These are phyloP conservation scores for Biston betularia DNA, from an alignment of 2,888 invertebrate genomes.

Conservation along the genomic window DNA sequence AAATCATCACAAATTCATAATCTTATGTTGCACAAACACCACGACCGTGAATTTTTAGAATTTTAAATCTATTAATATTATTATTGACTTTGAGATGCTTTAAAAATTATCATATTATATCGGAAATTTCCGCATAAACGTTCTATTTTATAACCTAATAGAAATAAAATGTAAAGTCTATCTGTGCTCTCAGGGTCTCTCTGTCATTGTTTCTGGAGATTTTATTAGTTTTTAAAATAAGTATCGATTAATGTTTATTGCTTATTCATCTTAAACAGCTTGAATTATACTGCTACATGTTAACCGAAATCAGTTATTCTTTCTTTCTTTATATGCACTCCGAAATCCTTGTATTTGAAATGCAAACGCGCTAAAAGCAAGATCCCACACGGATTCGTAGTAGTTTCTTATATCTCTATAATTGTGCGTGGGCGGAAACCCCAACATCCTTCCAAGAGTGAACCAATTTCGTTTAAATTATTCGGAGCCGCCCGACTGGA, in stretches of 20 bases:
- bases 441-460: conserved; percentile 20
- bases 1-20: conserved; percentile 28
- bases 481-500: conserved; percentile 64
- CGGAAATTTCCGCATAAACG: conserved; percentile 55
- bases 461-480: conserved; percentile 34
- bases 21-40: conserved; percentile 50
- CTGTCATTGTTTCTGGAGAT: conserved; percentile 24
- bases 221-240: not conserved
- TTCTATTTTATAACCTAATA: conserved; percentile 38
- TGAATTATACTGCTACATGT: not conserved
- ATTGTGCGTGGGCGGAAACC: conserved; percentile 11
- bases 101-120: conserved; percentile 51
- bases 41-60: conserved; percentile 55
- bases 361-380: not conserved
- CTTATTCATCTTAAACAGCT: not conserved
- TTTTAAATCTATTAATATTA: conserved; percentile 53
- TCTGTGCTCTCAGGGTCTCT: conserved; percentile 32
- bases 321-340: not conserved
- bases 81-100: conserved; percentile 51
- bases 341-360: not conserved
- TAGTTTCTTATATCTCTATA: not conserved
- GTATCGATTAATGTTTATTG: not conserved
- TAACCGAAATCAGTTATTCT: not conserved
- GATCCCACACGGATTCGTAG: conserved; percentile 1
- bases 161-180: conserved; percentile 24